phyloP scores from a whole-genome alignment of 2,797 vertebrate species.

The Enteromius fasciolatus region DNA sequence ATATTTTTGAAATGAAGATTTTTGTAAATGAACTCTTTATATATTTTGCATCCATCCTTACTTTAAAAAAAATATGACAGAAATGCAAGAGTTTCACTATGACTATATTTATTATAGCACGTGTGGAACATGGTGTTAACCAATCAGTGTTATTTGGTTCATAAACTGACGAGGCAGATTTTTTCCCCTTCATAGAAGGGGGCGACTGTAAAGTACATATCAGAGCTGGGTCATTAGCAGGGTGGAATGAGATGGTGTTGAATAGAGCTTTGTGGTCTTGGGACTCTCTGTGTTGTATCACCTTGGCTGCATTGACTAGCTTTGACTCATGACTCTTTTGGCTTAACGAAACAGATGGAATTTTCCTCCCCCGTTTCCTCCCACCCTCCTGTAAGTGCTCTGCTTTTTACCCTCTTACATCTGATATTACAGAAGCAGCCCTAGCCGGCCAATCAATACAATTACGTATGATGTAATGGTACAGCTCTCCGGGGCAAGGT shows the following conservation, averaged over 20 bases:
- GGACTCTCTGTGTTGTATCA: conserved; percentile 33
- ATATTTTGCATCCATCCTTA: not conserved
- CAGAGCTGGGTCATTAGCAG: conserved; percentile 9
- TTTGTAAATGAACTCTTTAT: too few species aligned
- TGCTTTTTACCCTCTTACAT: not conserved
- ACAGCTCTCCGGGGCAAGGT: conserved; percentile 1
- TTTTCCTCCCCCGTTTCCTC: conserved; percentile 31
- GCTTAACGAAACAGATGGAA: conserved; percentile 45
- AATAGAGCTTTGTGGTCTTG: conserved; percentile 15
- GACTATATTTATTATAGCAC: not conserved
- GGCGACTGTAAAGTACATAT: conserved; percentile 28
- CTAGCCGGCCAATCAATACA: conserved; percentile 20
- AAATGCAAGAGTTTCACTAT: not conserved
- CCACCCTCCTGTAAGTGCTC: not conserved
- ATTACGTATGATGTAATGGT: conserved; percentile 13
- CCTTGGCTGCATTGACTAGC: conserved; percentile 33
- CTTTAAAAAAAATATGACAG: not conserved
- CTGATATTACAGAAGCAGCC: conserved; percentile 15
- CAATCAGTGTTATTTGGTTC: not conserved
- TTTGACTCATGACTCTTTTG: conserved; percentile 51
- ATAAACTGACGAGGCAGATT: not conserved
- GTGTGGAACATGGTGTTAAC: not conserved
- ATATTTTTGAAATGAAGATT: too few species aligned
- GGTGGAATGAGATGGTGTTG: conserved; percentile 8
- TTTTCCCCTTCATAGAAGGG: not conserved